Evolutionary conservation across 2,113 vertebrate genomes (phyloP), one percentile per base, ranked within the genome.

Genomic region (Clupea harengus): DNA sequence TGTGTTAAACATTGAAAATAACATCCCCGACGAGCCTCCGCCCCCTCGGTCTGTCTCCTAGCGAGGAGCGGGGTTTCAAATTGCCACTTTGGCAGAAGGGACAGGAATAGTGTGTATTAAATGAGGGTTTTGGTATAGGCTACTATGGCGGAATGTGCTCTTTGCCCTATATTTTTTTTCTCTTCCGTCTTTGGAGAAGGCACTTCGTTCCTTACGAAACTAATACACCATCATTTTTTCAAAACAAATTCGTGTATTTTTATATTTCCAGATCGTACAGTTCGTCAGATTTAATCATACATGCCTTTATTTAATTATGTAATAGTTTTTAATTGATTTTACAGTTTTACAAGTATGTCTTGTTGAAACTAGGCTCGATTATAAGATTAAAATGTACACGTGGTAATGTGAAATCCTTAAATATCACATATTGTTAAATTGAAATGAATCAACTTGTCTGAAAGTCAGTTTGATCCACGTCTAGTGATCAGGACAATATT

Each of bases 91-190:
- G 89, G 93, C 93, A 86, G 85, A 91, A 89, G 89, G 87, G 91
- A 92, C 93, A 91, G 91, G 90, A 94, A 94, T 93, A 94, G 93
- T 90, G 90, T 89, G 88, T 92, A 94, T 94, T 95, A 93, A 91
- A 92, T 91, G 90, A 91, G 92, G 87, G 89, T 92, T 94, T 93
- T 93, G 93, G 89, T 90, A 90, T 93, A 93, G 92, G 72, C 72
- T 17, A 32, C 72, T 93, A 93, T 93, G 86, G 82, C 84, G 88
- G 90, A 92, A 91, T 91, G 89, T 93, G 93, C 92, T 92, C 93
- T 95, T 92, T 94, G 92, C 85, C 91, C 93, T 90, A 92, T 89
- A 91, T 94, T 82, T 87, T 85, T 89, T 67, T 45, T 8, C 45
- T 88, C 88, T 89, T 87, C 88, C 91, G 89, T 89, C 91, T 92